Evolutionary conservation across 2,888 invertebrate genomes (phyloP).

Genomic region (Brenthis hecate): DNA sequence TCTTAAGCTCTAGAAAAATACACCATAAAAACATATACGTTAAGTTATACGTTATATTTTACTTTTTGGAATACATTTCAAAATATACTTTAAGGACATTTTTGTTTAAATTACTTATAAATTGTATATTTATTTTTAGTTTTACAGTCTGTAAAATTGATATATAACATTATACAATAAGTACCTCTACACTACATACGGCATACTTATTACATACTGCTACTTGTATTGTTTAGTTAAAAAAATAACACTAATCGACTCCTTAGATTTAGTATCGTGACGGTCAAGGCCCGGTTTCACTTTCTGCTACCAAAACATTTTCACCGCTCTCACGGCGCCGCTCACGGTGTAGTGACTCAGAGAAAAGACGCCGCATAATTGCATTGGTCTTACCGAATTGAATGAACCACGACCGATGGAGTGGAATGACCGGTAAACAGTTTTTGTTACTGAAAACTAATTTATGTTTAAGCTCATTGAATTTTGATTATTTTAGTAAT

Average conservation of each 20-base stretch:
- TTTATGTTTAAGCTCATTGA: not conserved
- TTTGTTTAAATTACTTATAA: too few species aligned
- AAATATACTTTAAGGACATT: too few species aligned
- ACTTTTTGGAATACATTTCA: too few species aligned
- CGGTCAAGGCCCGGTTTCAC: slow-evolving; percentile 79
- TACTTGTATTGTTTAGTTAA: not conserved
- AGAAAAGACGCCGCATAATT: slow-evolving; percentile 18
- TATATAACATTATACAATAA: too few species aligned
- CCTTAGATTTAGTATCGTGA: slow-evolving; percentile 54
- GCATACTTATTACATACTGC: too few species aligned
- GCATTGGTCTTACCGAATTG: slow-evolving; percentile 15
- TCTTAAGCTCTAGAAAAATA: too few species aligned
- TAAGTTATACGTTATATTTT: too few species aligned
- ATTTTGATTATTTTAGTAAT: not conserved
- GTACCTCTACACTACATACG: too few species aligned
- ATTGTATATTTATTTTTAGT: too few species aligned
- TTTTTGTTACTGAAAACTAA: not conserved
- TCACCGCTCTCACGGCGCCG: slow-evolving; percentile 66
- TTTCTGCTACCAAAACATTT: slow-evolving; percentile 72
- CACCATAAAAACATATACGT: too few species aligned
- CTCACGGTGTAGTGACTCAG: slow-evolving; percentile 15
- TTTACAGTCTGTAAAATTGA: too few species aligned
- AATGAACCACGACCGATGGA: slow-evolving; percentile 24
- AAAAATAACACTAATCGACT: slow-evolving; percentile 33
- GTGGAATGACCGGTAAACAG: slow-evolving; percentile 21